Evolutionary conservation across 2,888 invertebrate genomes (phyloP), one percentile per base, ranked within the genome.

Genomic region (Agrochola lychnidis): DNA sequence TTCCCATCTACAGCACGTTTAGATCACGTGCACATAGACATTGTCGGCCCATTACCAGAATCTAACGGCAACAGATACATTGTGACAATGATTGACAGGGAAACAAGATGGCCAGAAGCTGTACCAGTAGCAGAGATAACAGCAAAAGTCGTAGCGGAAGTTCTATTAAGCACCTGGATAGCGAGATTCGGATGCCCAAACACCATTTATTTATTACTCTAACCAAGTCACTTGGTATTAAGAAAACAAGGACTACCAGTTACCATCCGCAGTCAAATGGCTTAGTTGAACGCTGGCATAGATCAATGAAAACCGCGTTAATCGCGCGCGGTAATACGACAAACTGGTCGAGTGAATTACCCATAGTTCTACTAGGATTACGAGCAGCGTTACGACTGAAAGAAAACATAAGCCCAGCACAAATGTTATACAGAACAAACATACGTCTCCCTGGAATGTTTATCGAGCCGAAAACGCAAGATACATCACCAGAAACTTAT

Each of bases 81-180:
- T 51, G 51, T 51, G 19, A 0, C 51, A 51, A 67, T 51, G 67
- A 67, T 67, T 7, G 51, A 67, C 36, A 51, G 36, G 36, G 67
- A 14, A 51, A 67, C 51, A 14, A 67, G 67, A 67, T 67, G 30
- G 66, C 19, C 22, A 30, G 66, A 36, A 51, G 51, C 51, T 22
- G 30, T 67, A 67, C 66, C 66, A 36, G 66, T 51, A 36, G 66
- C 51, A 22, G 51, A 67, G 51, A 67, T 67, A 51, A 67, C 66
- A 67, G 66, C 51, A 51, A 67, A 67, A 36, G 30, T 51, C 2
- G 51, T 66, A 19, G 48, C 30, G 45, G 48, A 66, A 66, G 66
- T 66, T 19, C 6, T 51, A 19, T 19, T 19, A 19, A 51, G 6
- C 6, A 51, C 51, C 2, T 51, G 51, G 51, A 66, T 30, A 25